Conservation (phyloP, 2,113 vertebrate species). For the Meleagris gallopavo region DNA sequence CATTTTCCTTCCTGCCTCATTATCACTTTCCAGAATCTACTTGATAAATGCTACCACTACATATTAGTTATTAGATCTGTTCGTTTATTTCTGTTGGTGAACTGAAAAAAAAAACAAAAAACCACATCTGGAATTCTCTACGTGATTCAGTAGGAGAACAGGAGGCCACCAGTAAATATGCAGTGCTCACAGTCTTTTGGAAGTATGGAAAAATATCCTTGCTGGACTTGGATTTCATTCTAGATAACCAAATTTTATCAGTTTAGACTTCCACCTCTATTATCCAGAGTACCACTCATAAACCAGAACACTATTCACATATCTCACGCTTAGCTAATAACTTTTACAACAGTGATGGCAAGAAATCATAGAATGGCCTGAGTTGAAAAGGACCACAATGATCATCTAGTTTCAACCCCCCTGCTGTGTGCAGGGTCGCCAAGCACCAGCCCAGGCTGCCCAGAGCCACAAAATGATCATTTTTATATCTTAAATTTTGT, state of each 20-base stretch:
- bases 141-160: neutral
- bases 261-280: neutral
- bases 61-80: neutral
- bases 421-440: too few species aligned
- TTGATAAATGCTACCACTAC: neutral
- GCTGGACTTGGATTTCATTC: neutral
- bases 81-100: neutral
- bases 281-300: neutral
- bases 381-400: too few species aligned
- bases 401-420: too few species aligned
- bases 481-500: neutral
- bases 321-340: neutral
- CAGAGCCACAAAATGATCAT: neutral
- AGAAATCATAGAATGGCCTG: neutral
- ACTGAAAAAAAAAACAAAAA: too few species aligned
- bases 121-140: neutral
- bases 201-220: neutral
- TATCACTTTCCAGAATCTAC: neutral
- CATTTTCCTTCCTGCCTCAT: neutral
- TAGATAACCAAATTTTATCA: neutral
- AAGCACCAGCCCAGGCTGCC: too few species aligned
- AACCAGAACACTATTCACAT: neutral
- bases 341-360: neutral
- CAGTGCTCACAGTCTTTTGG: neutral
- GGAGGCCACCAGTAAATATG: neutral